A percentile compares a stretch with the other conserved stretches of the same genome.
These are phyloP conservation scores for Creontiades dilutus DNA, from an alignment of 2,888 invertebrate species.

Conservation along the genomic window DNA sequence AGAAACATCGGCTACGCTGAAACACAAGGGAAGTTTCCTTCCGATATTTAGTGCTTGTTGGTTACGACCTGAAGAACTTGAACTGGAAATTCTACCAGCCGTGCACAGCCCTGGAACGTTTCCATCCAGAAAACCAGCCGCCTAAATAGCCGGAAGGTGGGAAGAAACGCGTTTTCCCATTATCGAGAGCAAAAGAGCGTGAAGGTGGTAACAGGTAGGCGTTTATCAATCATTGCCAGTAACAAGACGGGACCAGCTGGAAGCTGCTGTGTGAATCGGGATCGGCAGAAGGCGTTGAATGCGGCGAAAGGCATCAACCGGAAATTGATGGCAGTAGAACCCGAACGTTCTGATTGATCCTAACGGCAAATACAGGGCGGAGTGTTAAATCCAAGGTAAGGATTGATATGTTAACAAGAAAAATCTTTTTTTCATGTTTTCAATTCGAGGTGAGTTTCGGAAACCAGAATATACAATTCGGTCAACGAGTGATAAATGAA, in stretches of 20 bases:
- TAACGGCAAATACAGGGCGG: too few species aligned
- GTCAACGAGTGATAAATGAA: too few species aligned
- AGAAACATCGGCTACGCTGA: background rate
- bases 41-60: background rate
- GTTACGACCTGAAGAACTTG: background rate
- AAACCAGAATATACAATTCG: too few species aligned
- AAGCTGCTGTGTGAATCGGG: background rate
- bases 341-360: constrained; percentile 1
- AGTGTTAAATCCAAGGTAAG: too few species aligned
- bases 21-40: background rate
- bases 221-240: constrained; percentile 32
- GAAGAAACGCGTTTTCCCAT: constrained; percentile 7
- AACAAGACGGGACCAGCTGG: constrained; percentile 23
- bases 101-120: background rate
- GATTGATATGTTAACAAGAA: too few species aligned
- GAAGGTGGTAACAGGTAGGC: constrained; percentile 40
- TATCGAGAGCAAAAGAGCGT: constrained; percentile 36
- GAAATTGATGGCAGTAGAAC: background rate
- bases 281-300: constrained; percentile 25
- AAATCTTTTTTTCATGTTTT: too few species aligned
- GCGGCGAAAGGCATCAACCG: background rate
- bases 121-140: background rate
- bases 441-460: too few species aligned
- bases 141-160: background rate
- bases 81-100: background rate